phyloP scores from a whole-genome alignment of 2,888 invertebrate species.

The Sinelater perroti region DNA sequence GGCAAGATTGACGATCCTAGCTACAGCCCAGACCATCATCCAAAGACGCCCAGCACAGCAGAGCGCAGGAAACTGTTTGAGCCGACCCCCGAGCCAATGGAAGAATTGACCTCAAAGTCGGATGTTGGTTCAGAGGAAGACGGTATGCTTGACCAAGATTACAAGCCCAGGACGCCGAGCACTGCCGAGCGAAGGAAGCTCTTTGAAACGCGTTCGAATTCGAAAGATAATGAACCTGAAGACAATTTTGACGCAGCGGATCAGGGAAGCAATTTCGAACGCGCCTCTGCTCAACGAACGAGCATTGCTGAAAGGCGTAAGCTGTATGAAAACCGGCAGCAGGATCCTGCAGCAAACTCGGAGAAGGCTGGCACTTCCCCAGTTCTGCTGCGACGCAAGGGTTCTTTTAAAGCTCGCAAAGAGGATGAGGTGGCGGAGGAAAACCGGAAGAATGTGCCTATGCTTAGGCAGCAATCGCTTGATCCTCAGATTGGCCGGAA shows the following conservation, averaged over 20 bases:
- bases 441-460: slow-evolving; percentile 60
- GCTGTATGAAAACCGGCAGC: slow-evolving; percentile 77
- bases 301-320: slow-evolving; percentile 82
- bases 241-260: slow-evolving; percentile 64
- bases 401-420: slow-evolving; percentile 72
- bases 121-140: slow-evolving; percentile 63
- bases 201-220: slow-evolving; percentile 65
- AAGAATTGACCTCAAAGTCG: slow-evolving; percentile 43
- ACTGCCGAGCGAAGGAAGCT: slow-evolving; percentile 83
- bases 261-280: slow-evolving; percentile 65
- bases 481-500: slow-evolving; percentile 60
- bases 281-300: slow-evolving; percentile 70
- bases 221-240: slow-evolving; percentile 57
- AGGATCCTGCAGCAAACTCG: slow-evolving; percentile 61
- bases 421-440: slow-evolving; percentile 63
- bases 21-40: slow-evolving; percentile 61
- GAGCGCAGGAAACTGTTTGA: slow-evolving; percentile 82
- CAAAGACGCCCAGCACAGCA: slow-evolving; percentile 80
- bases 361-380: slow-evolving; percentile 77
- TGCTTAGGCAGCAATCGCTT: slow-evolving; percentile 63
- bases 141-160: slow-evolving; percentile 71
- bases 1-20: slow-evolving; percentile 57
- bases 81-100: slow-evolving; percentile 54
- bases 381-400: slow-evolving; percentile 76
- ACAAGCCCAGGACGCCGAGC: slow-evolving; percentile 77